Percentiles rank a stretch among this genome's conserved stretches.
These are phyloP conservation scores for Uloborus diversus DNA, from an alignment of 1,140 invertebrate genomes.

Conservation along the genomic window DNA sequence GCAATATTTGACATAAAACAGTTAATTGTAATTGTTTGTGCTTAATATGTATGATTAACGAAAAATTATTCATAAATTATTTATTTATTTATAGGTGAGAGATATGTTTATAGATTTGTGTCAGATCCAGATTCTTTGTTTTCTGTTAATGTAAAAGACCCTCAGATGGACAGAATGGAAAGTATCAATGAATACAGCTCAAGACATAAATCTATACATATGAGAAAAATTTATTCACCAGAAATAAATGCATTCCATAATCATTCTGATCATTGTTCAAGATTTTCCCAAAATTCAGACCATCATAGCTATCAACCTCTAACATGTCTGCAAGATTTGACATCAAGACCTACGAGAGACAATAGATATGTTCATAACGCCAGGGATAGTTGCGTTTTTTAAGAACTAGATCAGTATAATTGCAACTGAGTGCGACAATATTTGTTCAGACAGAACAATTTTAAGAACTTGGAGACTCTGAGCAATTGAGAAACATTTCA, in stretches of 20 bases:
- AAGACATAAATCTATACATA: background rate
- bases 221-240: slow-evolving; percentile 17
- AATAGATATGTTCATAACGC: slow-evolving; percentile 15
- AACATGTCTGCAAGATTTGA: slow-evolving; percentile 35
- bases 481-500: no score
- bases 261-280: slow-evolving; percentile 7
- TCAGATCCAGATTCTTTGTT: slow-evolving; percentile 93
- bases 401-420: background rate
- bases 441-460: background rate
- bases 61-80: no score
- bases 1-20: no score
- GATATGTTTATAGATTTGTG: slow-evolving; percentile 96
- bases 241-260: slow-evolving; percentile 8
- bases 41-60: no score
- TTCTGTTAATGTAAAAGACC: slow-evolving; percentile 75
- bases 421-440: no score
- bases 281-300: slow-evolving; percentile 22
- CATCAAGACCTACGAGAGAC: slow-evolving; percentile 33
- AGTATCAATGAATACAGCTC: background rate
- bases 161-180: slow-evolving; percentile 31
- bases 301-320: slow-evolving; percentile 46
- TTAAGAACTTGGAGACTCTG: no score
- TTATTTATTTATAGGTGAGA: slow-evolving; percentile 77
- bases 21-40: no score
- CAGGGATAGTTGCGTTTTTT: slow-evolving; percentile 46